phyloP scores from a whole-genome alignment of 2,888 invertebrate species.

The Cybosia mesomella region DNA sequence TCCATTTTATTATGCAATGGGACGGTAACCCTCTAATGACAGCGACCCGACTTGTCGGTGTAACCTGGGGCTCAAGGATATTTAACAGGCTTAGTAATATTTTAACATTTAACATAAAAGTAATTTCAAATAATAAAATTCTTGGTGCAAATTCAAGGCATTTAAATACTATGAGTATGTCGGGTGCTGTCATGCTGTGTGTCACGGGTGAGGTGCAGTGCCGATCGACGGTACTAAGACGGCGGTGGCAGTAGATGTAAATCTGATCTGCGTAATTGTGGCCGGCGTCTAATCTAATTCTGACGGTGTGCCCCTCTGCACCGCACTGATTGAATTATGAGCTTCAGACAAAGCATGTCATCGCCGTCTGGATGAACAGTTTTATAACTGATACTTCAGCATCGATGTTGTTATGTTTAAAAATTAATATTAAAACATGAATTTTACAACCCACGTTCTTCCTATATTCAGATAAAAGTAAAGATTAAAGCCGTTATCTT shows the following conservation, averaged over 20 bases:
- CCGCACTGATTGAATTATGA: slow-evolving; percentile 80
- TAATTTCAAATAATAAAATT: slow-evolving; percentile 53
- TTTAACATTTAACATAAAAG: slow-evolving; percentile 69
- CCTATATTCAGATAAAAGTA: slow-evolving; percentile 31
- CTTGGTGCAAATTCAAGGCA: slow-evolving; percentile 23
- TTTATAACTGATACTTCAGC: slow-evolving; percentile 47
- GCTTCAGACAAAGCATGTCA: slow-evolving; percentile 54
- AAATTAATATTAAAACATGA: slow-evolving; percentile 41
- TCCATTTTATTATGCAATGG: slow-evolving; percentile 87
- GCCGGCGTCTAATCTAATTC: slow-evolving; percentile 84
- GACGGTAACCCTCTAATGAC: slow-evolving; percentile 86
- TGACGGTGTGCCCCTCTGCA: slow-evolving; percentile 79
- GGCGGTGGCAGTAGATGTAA: slow-evolving; percentile 69
- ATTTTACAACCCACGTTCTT: slow-evolving; percentile 21
- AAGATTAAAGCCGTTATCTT: slow-evolving; percentile 56
- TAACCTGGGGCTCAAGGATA: slow-evolving; percentile 79
- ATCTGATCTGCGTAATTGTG: slow-evolving; percentile 86
- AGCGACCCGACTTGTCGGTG: slow-evolving; percentile 79
- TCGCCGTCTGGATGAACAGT: slow-evolving; percentile 53
- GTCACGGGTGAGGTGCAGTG: background rate
- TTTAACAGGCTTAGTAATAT: slow-evolving; percentile 78
- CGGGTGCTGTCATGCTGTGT: background rate
- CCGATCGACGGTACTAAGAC: slow-evolving; percentile 29
- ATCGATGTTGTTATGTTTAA: slow-evolving; percentile 54
- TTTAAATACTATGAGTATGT: background rate